Base-by-base conservation (phyloP, 2,113 vertebrate genomes). In the Burhinus oedicnemus region DNA sequence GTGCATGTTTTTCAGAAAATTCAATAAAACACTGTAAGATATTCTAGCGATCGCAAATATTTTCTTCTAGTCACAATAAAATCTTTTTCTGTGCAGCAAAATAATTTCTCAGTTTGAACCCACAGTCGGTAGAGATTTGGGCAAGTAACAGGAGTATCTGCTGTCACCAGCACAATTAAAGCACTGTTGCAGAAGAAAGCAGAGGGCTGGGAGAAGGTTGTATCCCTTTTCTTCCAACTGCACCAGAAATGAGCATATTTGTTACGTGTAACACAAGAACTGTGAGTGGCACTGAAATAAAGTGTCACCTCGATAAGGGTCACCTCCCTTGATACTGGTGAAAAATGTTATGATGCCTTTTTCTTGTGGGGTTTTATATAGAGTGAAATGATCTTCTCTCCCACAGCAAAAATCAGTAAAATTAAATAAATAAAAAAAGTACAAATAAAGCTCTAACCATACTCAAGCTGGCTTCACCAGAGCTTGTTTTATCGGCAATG, bases 161-260 rank as follows among this genome's bases (percentile, higher is more conserved):
- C 92, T 91, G 69, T 83, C 89, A 20, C 38, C 49, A 45, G 91
- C 11, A 95, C 94, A 95, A 96, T 95, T 64, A 83, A 17, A 95
- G 91, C 75, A 65, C 86, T 84, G 88, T 85, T 90, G 81, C 71
- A 70, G 72, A 23, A 20, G 11, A 83, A 82, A 84, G 88, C 52
- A n/a, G 77, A 81, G 68, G 83, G 68, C 75, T 84, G 82, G 61
- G 64, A 78, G 80, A 55, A 83, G 65, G 45, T 38, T 88, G 78
- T 16, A 81, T 95, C 81, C 89, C 71, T 91, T 95, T 94, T 22
- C 93, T 85, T 81, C 79, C 57, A 72, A 8, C 76, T 29, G 49
- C 66, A 58, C 86, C 88, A 90, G 84, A 84, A 96, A 82, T 5
- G 23, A 94, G 52, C 61, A 9, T 47, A 89, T 93, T 86, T 87